These are phyloP conservation scores for Physella acuta DNA, from an alignment of 1,140 invertebrate species.

Conservation along the genomic window DNA sequence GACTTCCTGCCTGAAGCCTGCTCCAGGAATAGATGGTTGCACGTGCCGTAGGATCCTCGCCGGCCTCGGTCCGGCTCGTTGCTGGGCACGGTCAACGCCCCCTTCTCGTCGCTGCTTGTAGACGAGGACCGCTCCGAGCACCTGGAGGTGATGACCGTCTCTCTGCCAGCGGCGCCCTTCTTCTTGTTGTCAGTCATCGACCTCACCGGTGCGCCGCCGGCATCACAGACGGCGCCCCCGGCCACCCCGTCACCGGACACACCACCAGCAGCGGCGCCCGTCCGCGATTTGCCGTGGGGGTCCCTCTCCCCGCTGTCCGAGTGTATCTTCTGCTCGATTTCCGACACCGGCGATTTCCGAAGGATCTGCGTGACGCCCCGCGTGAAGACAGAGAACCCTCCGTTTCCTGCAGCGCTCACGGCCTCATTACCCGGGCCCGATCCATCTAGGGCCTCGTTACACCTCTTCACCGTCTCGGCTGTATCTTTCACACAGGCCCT, in stretches of 20 bases:
- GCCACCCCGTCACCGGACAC: neutral
- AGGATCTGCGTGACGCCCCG: neutral
- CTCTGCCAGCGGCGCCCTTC: neutral
- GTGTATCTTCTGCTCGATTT: conserved; percentile 2
- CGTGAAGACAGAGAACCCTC: neutral
- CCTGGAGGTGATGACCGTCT: neutral
- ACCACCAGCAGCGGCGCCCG: neutral
- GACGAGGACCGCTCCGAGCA: conserved; percentile 21
- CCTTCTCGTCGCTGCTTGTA: conserved; percentile 23
- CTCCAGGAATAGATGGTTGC: conserved; percentile 23
- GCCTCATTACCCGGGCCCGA: neutral
- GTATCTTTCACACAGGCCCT: neutral
- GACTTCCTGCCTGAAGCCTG: conserved; percentile 9
- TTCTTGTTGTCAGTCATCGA: conserved; percentile 4
- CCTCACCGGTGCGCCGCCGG: neutral
- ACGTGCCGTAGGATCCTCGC: conserved; percentile 18
- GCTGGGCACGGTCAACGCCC: neutral
- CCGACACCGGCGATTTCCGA: neutral
- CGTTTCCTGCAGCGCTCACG: neutral
- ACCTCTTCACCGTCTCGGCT: neutral
- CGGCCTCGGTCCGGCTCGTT: neutral
- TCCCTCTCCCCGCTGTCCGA: conserved; percentile 13
- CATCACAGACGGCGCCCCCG: neutral
- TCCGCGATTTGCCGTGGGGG: neutral
- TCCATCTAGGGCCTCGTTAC: neutral